Conservation (phyloP, 2,888 invertebrate genomes). For the Steromphala cineraria region DNA sequence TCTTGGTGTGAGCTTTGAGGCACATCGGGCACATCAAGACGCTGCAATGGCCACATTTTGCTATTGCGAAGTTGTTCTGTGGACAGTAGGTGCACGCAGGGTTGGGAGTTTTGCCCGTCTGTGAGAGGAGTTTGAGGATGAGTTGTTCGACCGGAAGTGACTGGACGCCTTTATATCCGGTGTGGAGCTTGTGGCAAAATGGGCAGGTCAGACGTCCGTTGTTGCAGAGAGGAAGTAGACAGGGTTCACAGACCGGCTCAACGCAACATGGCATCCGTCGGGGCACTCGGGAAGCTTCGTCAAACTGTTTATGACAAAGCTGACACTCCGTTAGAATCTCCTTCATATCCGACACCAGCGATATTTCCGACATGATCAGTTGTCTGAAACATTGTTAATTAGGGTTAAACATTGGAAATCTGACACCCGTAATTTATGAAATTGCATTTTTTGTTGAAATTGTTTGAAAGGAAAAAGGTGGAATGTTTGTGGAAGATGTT, state of each 20-base stretch:
- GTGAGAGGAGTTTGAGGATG: neutral
- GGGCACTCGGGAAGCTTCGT: neutral
- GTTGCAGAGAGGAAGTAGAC: neutral
- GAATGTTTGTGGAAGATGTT: too few species aligned
- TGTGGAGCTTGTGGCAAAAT: neutral
- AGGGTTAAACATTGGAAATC: too few species aligned
- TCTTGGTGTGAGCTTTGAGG: neutral
- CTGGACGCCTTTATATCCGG: neutral
- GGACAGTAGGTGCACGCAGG: neutral
- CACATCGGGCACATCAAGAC: neutral
- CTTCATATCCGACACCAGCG: neutral
- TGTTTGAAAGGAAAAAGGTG: too few species aligned
- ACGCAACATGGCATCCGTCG: neutral
- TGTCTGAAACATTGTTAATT: too few species aligned
- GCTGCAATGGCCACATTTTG: neutral
- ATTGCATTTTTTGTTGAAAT: too few species aligned
- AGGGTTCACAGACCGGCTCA: neutral
- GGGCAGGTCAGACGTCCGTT: neutral
- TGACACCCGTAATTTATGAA: too few species aligned
- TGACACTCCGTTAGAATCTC: neutral
- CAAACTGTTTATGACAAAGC: neutral
- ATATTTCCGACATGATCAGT: neutral
- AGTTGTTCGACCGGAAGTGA: neutral
- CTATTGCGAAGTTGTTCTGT: neutral
- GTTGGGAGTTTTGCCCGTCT: neutral